phyloP scores from a whole-genome alignment of 2,113 vertebrate genomes.

The Pampusana beccarii region DNA sequence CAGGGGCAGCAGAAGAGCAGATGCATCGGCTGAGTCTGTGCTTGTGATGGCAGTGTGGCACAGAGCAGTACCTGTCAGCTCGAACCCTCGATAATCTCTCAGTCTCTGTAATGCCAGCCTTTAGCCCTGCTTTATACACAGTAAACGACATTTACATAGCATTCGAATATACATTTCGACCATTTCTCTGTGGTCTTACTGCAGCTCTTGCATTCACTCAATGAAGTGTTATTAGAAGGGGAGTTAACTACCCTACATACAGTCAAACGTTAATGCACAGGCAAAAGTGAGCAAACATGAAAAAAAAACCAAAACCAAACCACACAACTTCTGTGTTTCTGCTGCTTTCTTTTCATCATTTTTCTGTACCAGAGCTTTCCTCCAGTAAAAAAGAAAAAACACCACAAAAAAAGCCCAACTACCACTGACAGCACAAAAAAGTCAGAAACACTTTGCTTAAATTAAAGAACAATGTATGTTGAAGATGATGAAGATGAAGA shows the following conservation, averaged over 20 bases:
- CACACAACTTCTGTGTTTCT: not conserved
- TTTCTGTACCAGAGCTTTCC: not conserved
- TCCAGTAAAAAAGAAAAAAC: not conserved
- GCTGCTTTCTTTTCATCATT: not conserved
- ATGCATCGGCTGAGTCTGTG: not conserved
- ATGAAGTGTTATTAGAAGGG: not conserved
- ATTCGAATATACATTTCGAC: not conserved
- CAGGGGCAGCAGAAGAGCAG: not conserved
- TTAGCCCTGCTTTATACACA: not conserved
- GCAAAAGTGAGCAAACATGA: not conserved
- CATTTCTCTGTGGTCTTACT: not conserved
- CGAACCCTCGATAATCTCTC: fast-evolving
- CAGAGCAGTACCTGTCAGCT: not conserved
- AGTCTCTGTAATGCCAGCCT: not conserved
- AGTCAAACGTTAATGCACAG: fast-evolving
- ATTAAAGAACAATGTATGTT: not conserved
- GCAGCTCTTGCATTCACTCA: not conserved
- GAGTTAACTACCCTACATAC: not conserved
- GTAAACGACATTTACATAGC: not conserved
- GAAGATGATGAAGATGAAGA: no score
- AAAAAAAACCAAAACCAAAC: not conserved
- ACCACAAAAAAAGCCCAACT: fast-evolving
- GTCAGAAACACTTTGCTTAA: not conserved
- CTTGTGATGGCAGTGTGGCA: not conserved
- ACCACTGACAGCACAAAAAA: not conserved